These are phyloP conservation scores for Poeciliopsis turrubarensis DNA, from an alignment of 2,113 vertebrate species.

Conservation along the genomic window DNA sequence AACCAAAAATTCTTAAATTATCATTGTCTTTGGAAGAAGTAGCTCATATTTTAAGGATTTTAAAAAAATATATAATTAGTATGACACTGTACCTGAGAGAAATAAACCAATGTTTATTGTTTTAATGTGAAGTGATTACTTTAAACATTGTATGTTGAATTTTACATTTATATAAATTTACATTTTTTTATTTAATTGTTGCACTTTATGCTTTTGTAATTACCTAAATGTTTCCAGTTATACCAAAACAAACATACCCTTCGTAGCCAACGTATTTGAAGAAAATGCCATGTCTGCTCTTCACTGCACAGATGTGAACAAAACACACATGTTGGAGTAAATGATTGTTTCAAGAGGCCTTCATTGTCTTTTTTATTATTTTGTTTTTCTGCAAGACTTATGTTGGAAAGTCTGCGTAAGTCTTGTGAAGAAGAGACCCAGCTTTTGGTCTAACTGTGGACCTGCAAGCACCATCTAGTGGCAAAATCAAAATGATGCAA, in stretches of 20 bases:
- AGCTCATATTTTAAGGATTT: constrained; percentile 26
- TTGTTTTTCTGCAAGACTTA: no score
- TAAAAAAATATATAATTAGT: constrained; percentile 46
- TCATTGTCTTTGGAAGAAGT: constrained; percentile 23
- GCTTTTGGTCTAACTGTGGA: constrained; percentile 4
- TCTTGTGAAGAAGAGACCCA: not conserved
- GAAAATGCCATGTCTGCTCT: constrained; percentile 26
- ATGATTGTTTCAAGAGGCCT: constrained; percentile 15
- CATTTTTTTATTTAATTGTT: constrained; percentile 56
- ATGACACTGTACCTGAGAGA: constrained; percentile 59
- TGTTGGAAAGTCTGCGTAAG: no score
- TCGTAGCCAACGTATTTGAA: constrained; percentile 1
- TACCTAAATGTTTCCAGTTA: constrained; percentile 32
- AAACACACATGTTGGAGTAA: constrained; percentile 45
- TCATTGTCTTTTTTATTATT: not conserved
- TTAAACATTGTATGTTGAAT: constrained; percentile 38
- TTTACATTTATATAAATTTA: constrained; percentile 22
- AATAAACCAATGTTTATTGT: constrained; percentile 51
- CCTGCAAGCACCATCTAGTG: constrained; percentile 42
- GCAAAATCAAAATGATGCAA: not conserved
- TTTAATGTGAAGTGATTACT: constrained; percentile 61
- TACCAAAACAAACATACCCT: not conserved
- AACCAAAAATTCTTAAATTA: constrained; percentile 46
- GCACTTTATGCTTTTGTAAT: constrained; percentile 74
- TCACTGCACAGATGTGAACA: constrained; percentile 28